Conservation (phyloP, 1,140 invertebrate species). For the Magallana gigas region DNA sequence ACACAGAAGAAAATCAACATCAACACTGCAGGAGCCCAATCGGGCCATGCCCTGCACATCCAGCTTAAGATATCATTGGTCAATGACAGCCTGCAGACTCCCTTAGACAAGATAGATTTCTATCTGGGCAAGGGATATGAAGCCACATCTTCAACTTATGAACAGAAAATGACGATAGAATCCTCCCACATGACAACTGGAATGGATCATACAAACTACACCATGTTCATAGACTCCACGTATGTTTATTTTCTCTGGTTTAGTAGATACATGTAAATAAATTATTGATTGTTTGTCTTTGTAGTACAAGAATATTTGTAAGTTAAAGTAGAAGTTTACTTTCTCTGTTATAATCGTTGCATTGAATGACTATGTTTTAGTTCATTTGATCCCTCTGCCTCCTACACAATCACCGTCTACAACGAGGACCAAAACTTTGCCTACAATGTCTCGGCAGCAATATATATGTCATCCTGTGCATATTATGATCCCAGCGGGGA, state of each 20-base stretch:
- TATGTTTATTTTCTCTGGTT: conserved; percentile 47
- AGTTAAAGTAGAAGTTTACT: too few relatives aligned
- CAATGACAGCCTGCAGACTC: conserved; percentile 22
- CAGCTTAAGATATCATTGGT: conserved; percentile 59
- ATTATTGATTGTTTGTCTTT: background rate
- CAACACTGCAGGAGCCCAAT: conserved; percentile 40
- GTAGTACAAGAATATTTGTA: too few relatives aligned
- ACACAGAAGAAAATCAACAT: conserved; percentile 53
- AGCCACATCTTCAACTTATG: conserved; percentile 51
- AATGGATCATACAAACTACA: conserved; percentile 66
- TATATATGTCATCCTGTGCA: conserved; percentile 68
- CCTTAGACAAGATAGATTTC: conserved; percentile 42
- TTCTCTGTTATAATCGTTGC: too few relatives aligned
- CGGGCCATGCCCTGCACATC: conserved; percentile 49
- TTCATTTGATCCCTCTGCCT: conserved; percentile 49
- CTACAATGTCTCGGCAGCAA: conserved; percentile 61
- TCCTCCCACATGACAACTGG: conserved; percentile 53
- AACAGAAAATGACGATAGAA: conserved; percentile 46
- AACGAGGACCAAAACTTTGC: conserved; percentile 57
- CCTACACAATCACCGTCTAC: conserved; percentile 59
- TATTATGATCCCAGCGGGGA: conserved; percentile 62
- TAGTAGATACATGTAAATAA: background rate
- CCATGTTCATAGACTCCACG: conserved; percentile 67
- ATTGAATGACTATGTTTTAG: conserved; percentile 52
- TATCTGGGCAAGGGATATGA: conserved; percentile 65